phyloP scores from a whole-genome alignment of 2,888 invertebrate species.

The Cheilosia vernalis region DNA sequence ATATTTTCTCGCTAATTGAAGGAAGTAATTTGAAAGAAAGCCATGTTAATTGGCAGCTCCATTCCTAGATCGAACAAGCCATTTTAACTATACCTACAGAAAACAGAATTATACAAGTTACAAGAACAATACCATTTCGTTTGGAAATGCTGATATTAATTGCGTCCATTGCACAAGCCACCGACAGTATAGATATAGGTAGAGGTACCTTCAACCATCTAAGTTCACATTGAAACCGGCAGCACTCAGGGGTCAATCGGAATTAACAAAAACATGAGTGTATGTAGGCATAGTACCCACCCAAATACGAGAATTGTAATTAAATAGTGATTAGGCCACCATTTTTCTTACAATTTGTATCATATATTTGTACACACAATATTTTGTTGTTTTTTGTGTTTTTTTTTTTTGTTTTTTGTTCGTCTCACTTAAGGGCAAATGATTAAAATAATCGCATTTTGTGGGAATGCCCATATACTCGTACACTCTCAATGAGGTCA shows the following conservation, averaged over 20 bases:
- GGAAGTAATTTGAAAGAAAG: conserved; percentile 53
- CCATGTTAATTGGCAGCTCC: conserved; percentile 28
- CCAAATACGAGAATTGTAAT: conserved; percentile 77
- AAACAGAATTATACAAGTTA: conserved; percentile 55
- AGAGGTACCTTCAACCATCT: conserved; percentile 4
- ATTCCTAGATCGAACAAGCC: conserved; percentile 18
- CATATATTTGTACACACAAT: conserved; percentile 24
- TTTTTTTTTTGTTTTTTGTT: conserved; percentile 55
- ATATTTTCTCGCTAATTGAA: conserved; percentile 28
- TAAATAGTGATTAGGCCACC: conserved; percentile 84
- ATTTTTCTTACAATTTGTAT: conserved; percentile 79
- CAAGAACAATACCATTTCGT: conserved; percentile 53
- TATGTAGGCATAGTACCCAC: conserved; percentile 43
- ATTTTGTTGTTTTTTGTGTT: conserved; percentile 30
- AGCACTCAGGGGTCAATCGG: conserved; percentile 71
- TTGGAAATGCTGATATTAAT: conserved; percentile 64
- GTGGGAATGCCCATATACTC: conserved; percentile 75
- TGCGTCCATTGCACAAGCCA: conserved; percentile 63
- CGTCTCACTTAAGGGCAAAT: conserved; percentile 79
- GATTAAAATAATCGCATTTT: conserved; percentile 82
- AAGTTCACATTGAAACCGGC: conserved; percentile 46
- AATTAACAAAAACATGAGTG: conserved; percentile 50
- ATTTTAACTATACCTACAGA: no score
- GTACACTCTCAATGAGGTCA: conserved; percentile 71
- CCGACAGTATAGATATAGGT: neutral